Conservation (phyloP, 2,797 vertebrate genomes). For the Enteromius viviparus region DNA sequence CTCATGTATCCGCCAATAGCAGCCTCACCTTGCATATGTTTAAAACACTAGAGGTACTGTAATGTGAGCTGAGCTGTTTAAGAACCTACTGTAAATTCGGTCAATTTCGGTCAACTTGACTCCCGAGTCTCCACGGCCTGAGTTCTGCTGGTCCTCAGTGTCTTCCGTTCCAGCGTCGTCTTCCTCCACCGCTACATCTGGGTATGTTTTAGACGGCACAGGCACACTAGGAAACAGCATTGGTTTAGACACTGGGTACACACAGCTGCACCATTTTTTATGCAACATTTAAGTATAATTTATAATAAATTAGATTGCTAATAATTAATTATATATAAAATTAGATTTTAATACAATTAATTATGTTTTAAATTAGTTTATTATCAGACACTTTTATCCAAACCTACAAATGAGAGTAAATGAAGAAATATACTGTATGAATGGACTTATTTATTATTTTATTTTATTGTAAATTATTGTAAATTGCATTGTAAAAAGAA, state of each 20-base stretch:
- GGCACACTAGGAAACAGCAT: slow-evolving; percentile 8
- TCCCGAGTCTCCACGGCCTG: slow-evolving; percentile 28
- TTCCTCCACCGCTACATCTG: slow-evolving; percentile 47
- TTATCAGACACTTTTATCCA: background rate
- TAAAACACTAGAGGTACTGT: background rate
- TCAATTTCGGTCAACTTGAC: background rate
- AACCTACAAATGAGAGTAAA: background rate
- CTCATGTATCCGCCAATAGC: too few species aligned
- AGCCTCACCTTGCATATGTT: background rate
- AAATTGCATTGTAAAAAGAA: too few species aligned
- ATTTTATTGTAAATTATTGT: too few species aligned
- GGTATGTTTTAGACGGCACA: background rate
- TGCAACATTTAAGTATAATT: background rate
- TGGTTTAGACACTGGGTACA: background rate
- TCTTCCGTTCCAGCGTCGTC: slow-evolving; percentile 50
- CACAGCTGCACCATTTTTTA: background rate
- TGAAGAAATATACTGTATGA: background rate
- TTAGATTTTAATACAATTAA: background rate
- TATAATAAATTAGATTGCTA: background rate
- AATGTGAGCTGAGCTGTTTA: background rate
- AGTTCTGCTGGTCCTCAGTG: slow-evolving; percentile 37
- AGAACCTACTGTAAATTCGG: background rate
- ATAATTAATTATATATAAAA: background rate
- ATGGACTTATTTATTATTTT: background rate
- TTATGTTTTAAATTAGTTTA: background rate